Conservation (phyloP, 1,140 invertebrate species). For the Dinothrombium tinctorium region DNA sequence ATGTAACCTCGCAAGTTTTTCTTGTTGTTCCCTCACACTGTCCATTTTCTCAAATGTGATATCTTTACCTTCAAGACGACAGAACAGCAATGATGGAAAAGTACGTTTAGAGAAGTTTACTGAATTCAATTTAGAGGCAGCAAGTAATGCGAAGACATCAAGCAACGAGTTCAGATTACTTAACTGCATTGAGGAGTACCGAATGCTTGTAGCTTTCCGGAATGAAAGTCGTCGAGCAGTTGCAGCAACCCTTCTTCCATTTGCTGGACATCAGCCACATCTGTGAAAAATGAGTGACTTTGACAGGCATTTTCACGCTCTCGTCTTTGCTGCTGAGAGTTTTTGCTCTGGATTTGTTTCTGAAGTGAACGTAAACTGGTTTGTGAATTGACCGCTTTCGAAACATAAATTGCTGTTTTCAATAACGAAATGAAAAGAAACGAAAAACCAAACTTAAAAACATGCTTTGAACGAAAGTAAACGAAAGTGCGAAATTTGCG, state of each 20-base stretch:
- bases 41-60: conserved; percentile 91
- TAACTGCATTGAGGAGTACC: too few species aligned
- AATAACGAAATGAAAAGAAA: too few species aligned
- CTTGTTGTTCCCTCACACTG: conserved; percentile 78
- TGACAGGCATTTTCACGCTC: background rate
- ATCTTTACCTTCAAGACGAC: conserved; percentile 37
- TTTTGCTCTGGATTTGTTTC: too few species aligned
- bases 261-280: conserved; percentile 71
- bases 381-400: too few species aligned
- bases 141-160: too few species aligned
- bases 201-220: conserved; percentile 75
- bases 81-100: conserved; percentile 2
- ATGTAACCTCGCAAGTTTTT: conserved; percentile 65
- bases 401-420: too few species aligned
- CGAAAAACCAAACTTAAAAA: too few species aligned
- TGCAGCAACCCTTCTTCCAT: conserved; percentile 78
- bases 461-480: too few species aligned
- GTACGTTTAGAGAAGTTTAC: background rate
- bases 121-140: background rate
- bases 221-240: conserved; percentile 73
- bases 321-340: too few species aligned
- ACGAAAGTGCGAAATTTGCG: too few species aligned
- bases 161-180: conserved; percentile 15
- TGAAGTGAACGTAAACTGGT: too few species aligned
- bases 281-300: conserved; percentile 58